Evolutionary conservation across 1,140 invertebrate genomes (phyloP), one percentile per base, ranked within the genome.

Genomic region (Lordiphosa clarofinis): DNA sequence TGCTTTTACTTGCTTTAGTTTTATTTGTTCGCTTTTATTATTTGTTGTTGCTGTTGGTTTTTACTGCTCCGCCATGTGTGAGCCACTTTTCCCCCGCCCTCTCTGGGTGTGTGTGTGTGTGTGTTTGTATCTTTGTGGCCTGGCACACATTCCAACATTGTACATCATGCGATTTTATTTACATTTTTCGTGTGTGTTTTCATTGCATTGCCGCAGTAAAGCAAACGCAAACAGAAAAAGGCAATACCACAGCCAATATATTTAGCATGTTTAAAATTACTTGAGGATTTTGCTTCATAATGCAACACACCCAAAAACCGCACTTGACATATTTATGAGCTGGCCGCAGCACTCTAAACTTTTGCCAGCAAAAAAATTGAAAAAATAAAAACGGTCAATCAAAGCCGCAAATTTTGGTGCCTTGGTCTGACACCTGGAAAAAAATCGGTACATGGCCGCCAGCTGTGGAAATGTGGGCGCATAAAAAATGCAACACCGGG

Each of bases 381-480:
- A 31, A 36, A 24, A 28, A 21, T 33, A 52, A 33, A 53, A 48
- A 56, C 49, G 66, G 50, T 9, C 38, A 53, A 53, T 40, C 50
- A 42, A 40, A 42, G 37, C 38, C 38, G 40, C 38, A 48, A 40
- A 53, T 28, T 40, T 53, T 53, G 28, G 46, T 36, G 19, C 48
- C 15, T 21, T 28, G 47, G 21, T 49, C 47, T 28, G 35, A 49
- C 47, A 49, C 47, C 47, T 49, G 47, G 4, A 24, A 13, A 11
- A 12, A 31, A 56, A 71, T 58, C 56, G 50, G 53, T 59, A 52
- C 75, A 59, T 58, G 65, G 56, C 70, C 73, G 57, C 68, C 65
- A 70, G 74, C 74, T 79, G 75, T 75, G 76, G 62, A 82, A 69
- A 79, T 79, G 75, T 82, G 71, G 76, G 61, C 59, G 75, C 76